Percentiles rank a stretch among this genome's conserved stretches.
These are phyloP conservation scores for Diplazon laetatorius DNA, from an alignment of 2,888 invertebrate genomes.

Conservation along the genomic window DNA sequence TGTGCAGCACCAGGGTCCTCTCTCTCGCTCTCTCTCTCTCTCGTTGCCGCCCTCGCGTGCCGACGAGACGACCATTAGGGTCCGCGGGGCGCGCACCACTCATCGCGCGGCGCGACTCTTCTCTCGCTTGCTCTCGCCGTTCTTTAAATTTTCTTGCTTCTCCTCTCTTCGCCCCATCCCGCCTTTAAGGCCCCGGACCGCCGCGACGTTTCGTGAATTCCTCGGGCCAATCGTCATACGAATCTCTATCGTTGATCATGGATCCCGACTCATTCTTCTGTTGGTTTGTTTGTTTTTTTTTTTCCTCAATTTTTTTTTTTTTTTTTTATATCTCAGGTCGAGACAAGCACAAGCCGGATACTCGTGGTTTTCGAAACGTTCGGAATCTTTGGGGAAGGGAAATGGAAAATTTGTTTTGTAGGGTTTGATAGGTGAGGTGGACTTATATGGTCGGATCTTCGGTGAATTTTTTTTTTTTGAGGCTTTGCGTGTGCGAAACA, in stretches of 20 bases:
- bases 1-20: too few relatives aligned
- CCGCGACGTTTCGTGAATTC: conserved; percentile 57
- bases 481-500: too few relatives aligned
- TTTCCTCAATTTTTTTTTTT: conserved; percentile 9
- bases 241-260: conserved; percentile 42
- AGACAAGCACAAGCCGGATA: neutral
- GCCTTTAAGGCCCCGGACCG: conserved; percentile 34
- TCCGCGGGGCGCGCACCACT: conserved; percentile 63
- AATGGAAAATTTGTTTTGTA: conserved; percentile 1
- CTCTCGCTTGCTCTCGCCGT: conserved; percentile 19
- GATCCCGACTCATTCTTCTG: neutral
- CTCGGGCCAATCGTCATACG: conserved; percentile 52
- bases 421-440: neutral
- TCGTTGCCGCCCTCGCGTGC: conserved; percentile 67
- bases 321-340: neutral
- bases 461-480: too few relatives aligned
- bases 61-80: conserved; percentile 66
- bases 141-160: conserved; percentile 20
- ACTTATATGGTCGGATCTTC: neutral
- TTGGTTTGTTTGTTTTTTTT: too few relatives aligned
- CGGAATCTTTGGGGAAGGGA: neutral
- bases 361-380: neutral
- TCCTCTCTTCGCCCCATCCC: neutral
- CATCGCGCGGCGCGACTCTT: conserved; percentile 54
- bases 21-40: conserved; percentile 14